Evolutionary conservation across 2,113 vertebrate genomes (phyloP).

Genomic region (Etheostoma spectabile): DNA sequence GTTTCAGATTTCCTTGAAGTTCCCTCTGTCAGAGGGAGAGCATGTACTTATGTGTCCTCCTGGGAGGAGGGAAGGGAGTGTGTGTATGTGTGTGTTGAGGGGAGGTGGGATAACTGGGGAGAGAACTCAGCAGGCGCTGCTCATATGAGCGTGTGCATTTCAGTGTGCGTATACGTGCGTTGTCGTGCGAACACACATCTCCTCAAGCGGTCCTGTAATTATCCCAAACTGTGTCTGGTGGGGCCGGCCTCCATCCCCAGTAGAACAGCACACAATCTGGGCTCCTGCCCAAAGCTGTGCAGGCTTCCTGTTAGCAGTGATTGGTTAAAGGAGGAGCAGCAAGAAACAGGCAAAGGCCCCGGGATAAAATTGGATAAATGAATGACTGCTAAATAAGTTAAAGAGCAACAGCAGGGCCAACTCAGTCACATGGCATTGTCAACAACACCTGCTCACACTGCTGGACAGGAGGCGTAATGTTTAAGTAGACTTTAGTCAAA

Average conservation of each 20-base stretch:
- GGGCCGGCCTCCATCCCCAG: conserved; percentile 50
- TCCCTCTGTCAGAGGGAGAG: conserved; percentile 44
- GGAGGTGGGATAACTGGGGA: conserved; percentile 20
- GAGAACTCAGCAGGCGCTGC: conserved; percentile 25
- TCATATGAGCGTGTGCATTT: not conserved
- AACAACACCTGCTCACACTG: conserved; percentile 14
- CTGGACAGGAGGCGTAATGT: not conserved
- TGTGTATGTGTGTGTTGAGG: conserved; percentile 8
- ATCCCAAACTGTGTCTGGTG: conserved; percentile 64
- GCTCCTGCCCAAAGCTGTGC: conserved; percentile 57
- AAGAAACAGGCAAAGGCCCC: conserved; percentile 38
- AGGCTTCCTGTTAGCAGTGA: conserved; percentile 57
- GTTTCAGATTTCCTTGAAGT: conserved; percentile 70
- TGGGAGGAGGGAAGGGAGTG: conserved; percentile 27
- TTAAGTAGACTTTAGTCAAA: not conserved
- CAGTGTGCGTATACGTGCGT: conserved; percentile 9
- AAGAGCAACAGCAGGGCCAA: conserved; percentile 20
- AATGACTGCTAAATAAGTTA: conserved; percentile 31
- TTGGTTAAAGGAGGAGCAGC: conserved; percentile 62
- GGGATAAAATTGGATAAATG: conserved; percentile 47
- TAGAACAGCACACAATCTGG: conserved; percentile 51
- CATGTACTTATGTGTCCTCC: conserved; percentile 51
- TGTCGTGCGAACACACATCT: conserved; percentile 41
- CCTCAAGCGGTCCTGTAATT: conserved; percentile 62
- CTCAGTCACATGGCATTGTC: not conserved